phyloP scores from a whole-genome alignment of 2,888 invertebrate genomes.

The Entomobrya multifasciata region DNA sequence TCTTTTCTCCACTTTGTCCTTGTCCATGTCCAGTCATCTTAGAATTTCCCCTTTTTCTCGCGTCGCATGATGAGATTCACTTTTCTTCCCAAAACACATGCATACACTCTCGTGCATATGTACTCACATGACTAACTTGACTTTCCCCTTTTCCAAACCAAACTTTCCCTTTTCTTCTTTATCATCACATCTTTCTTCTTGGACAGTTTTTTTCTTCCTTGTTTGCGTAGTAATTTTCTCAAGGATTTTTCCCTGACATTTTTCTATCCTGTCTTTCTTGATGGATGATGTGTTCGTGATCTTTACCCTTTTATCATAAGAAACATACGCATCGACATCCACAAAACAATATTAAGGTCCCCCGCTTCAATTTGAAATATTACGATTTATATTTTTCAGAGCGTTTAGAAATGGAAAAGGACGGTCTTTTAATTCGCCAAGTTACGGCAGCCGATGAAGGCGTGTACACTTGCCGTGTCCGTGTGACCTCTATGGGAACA shows the following conservation, averaged over 20 bases:
- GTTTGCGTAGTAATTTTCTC: background rate
- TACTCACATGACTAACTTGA: background rate
- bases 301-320: background rate
- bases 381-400: constrained; percentile 82
- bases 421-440: constrained; percentile 89
- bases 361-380: too few species aligned
- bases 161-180: background rate
- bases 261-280: background rate
- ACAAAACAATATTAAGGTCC: background rate
- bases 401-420: constrained; percentile 88
- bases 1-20: too few species aligned
- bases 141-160: background rate
- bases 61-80: too few species aligned
- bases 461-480: constrained; percentile 92
- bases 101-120: too few species aligned
- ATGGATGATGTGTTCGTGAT: constrained; percentile 57
- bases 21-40: too few species aligned
- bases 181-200: background rate
- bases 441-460: constrained; percentile 92
- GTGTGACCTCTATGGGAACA: constrained; percentile 90
- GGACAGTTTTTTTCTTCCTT: background rate
- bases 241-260: background rate
- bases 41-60: too few species aligned
- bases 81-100: too few species aligned
- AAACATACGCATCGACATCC: constrained; percentile 42